phyloP scores from a whole-genome alignment of 2,888 invertebrate genomes.

The Polydrusus tereticollis region DNA sequence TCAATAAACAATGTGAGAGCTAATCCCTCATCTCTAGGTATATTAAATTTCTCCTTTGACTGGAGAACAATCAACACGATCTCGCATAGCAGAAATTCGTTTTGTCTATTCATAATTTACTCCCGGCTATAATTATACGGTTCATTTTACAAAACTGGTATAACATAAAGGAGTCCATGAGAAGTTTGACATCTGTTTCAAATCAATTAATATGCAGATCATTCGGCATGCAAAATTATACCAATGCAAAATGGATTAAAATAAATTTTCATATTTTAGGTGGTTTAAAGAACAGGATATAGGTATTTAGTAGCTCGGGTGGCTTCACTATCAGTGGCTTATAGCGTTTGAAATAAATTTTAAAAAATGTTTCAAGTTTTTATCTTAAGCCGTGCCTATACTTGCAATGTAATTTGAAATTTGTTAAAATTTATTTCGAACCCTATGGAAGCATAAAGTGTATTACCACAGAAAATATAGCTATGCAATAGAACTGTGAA shows the following conservation, averaged over 20 bases:
- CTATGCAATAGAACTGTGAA: no score
- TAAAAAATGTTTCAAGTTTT: no score
- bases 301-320: no score
- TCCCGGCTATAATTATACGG: constrained; percentile 36
- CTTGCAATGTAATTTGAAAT: no score
- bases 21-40: not conserved
- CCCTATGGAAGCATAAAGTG: no score
- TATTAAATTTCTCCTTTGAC: constrained; percentile 33
- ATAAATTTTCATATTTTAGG: not conserved
- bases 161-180: constrained; percentile 38
- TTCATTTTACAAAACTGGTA: constrained; percentile 39
- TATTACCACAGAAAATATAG: no score
- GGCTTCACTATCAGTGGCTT: no score
- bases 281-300: no score
- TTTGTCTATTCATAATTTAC: constrained; percentile 42
- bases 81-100: constrained; percentile 20
- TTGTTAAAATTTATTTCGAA: no score
- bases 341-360: no score
- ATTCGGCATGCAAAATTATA: constrained; percentile 32
- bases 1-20: not conserved
- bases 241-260: not conserved
- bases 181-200: constrained; percentile 40
- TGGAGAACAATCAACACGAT: constrained; percentile 22
- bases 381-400: no score
- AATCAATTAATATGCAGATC: constrained; percentile 40